Evolutionary conservation across 2,797 vertebrate genomes (phyloP).

Genomic region (Liasis olivaceus): DNA sequence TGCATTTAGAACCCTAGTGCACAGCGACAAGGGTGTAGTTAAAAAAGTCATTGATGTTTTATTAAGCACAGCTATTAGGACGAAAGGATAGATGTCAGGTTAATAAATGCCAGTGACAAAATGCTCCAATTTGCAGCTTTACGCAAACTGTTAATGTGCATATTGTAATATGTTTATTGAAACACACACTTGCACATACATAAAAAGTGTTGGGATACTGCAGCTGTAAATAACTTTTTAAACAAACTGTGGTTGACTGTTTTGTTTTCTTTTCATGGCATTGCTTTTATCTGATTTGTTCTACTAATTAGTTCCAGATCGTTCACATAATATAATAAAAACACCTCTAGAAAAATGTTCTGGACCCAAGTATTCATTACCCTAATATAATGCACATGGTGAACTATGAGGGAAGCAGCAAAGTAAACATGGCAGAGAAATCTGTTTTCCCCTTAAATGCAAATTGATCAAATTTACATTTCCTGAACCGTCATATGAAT

Average conservation of each 20-base stretch:
- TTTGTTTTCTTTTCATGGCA: constrained; percentile 28
- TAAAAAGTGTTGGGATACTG: constrained; percentile 8
- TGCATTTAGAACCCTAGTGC: constrained; percentile 58
- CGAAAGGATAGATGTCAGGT: constrained; percentile 53
- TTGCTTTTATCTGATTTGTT: not conserved
- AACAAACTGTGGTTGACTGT: constrained; percentile 7
- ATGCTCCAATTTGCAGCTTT: constrained; percentile 46
- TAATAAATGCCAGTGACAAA: constrained; percentile 51
- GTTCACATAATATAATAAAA: too few relatives aligned
- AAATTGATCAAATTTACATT: too few relatives aligned
- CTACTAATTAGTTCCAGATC: not conserved
- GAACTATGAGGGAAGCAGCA: too few relatives aligned
- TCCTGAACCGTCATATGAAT: too few relatives aligned
- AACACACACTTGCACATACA: not conserved
- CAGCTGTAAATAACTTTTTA: constrained; percentile 2
- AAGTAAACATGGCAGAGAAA: too few relatives aligned
- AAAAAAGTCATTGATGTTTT: constrained; percentile 40
- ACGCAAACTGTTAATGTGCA: constrained; percentile 46
- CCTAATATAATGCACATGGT: too few relatives aligned
- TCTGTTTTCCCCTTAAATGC: too few relatives aligned
- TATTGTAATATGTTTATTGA: constrained; percentile 35
- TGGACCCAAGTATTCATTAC: too few relatives aligned
- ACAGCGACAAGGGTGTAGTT: constrained; percentile 31
- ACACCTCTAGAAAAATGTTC: too few relatives aligned
- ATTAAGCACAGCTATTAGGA: constrained; percentile 64